Evolutionary conservation across 2,797 vertebrate species (phyloP).

Genomic region (Anisognathus igniventris): DNA sequence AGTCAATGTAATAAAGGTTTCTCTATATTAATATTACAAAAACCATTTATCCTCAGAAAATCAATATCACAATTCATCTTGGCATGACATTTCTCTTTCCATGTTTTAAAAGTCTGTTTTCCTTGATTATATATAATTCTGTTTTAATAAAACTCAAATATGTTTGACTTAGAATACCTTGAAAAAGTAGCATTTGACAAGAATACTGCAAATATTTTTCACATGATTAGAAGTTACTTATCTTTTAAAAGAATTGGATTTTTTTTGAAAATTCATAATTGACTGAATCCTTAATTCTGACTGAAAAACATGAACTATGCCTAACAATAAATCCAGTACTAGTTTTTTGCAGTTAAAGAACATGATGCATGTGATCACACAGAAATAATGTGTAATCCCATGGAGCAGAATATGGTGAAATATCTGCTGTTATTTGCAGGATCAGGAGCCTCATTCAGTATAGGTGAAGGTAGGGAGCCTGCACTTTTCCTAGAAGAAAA

Average conservation of each 20-base stretch:
- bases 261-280: background rate
- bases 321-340: background rate
- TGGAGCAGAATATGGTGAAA: background rate
- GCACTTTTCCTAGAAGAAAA: background rate
- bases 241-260: background rate
- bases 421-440: background rate
- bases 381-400: background rate
- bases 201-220: constrained; percentile 38
- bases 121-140: constrained; percentile 69
- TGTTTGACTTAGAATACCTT: constrained; percentile 32
- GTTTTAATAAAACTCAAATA: constrained; percentile 69
- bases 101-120: constrained; percentile 68
- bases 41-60: constrained; percentile 84
- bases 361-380: background rate
- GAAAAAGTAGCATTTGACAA: constrained; percentile 35
- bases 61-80: constrained; percentile 86
- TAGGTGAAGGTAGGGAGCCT: background rate
- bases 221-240: background rate
- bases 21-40: constrained; percentile 90
- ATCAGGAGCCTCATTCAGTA: background rate
- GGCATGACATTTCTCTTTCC: constrained; percentile 68
- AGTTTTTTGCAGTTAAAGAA: background rate
- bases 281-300: background rate
- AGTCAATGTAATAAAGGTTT: constrained; percentile 86
- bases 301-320: background rate